Evolutionary conservation across 2,888 invertebrate genomes (phyloP), one percentile per base, ranked within the genome.

Genomic region (Allophyes oxyacanthae): DNA sequence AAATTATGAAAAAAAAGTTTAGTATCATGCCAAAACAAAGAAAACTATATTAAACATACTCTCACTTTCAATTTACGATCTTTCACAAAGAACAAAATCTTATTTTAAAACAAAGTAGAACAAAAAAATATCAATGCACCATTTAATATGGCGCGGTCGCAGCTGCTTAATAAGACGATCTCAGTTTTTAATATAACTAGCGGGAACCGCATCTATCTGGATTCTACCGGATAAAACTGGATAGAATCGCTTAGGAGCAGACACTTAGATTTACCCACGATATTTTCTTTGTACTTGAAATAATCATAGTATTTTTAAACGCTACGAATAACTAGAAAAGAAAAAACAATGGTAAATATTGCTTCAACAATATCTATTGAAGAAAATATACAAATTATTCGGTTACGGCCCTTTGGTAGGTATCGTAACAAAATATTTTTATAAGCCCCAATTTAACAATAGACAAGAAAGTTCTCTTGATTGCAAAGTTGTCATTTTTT

Each of bases 141-240:
- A 52, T 58, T 64, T 56, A 69, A 69, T 48, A 63, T 51, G 28
- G 37, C 57, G 37, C 3, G 54, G 68, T 48, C 46, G 34, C 57
- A 63, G 69, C 69, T 69, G 55, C 32, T 56, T 65, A 53, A 50
- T 64, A 56, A 45, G 38, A 59, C 40, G 13, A 46, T 57, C 55
- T 58, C 53, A 56, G 57, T 61, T 63, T 72, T 59, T 61, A 71
- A 76, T 71, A 73, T 52, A 64, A 71, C 64, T 60, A 64, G 33
- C 57, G 51, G 25, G 45, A 46, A 49, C 57, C 60, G 57, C 64
- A 68, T 65, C 57, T 36, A 52, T 65, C 74, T 60, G 55, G 68
- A 58, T 71, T 71, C 64, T 38, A 45, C 49, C 34, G 64, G 62
- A 71, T 67, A 51, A 60, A 64, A 60, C 59, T 57, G 65, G 51